Base-by-base conservation (phyloP, 2,888 invertebrate genomes). In the Drosophila monieri region DNA sequence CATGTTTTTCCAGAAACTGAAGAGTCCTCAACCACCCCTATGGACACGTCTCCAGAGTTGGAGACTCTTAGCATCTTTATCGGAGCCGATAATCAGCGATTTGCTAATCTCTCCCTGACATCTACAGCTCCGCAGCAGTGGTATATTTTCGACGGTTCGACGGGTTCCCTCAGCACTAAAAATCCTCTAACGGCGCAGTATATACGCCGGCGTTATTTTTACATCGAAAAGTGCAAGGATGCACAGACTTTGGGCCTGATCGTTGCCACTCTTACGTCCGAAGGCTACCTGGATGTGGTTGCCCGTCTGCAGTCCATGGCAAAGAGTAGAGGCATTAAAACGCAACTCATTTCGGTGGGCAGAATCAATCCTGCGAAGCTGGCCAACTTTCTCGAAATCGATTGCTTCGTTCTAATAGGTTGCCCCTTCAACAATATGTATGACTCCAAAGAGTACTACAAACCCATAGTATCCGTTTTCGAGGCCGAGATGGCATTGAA, bases 311-410 rank as follows among this genome's bases (percentile, higher is more conserved):
- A 96, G 90, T 91, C 93, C 54, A 92, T 97, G 54, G 94, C 97
- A 39, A 94, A 94, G 81, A 91, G 93, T 1, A 95, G 95, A 59
- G 95, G 95, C 0, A 98, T 98, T 89, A 98, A 97, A 90, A 95
- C 95, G 73, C 98, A 99, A 89, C 95, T 97, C 47, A 94, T 99
- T 58, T 97, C 96, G 23, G 97, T 99, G 56, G 99, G 99, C 5
- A 98, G 98, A 90, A 96, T 98, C 3, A 99, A 97, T 92, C 96
- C 97, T 10, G 95, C 97, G 0, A 99, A 99, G 91, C 92, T 99
- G 68, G 98, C 98, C 0, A 99, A 99, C 92, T 98, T 99, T 91
- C 91, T 92, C 35, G 92, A 96, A 94, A 95, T 99, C 73, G 98
- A 99, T 88, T 94, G 96, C 44, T 99, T 97, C 92, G 96, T 98